Evolutionary conservation across 2,113 vertebrate species (phyloP), one percentile per base, ranked within the genome.

Genomic region (Corythornis madagascariensis): DNA sequence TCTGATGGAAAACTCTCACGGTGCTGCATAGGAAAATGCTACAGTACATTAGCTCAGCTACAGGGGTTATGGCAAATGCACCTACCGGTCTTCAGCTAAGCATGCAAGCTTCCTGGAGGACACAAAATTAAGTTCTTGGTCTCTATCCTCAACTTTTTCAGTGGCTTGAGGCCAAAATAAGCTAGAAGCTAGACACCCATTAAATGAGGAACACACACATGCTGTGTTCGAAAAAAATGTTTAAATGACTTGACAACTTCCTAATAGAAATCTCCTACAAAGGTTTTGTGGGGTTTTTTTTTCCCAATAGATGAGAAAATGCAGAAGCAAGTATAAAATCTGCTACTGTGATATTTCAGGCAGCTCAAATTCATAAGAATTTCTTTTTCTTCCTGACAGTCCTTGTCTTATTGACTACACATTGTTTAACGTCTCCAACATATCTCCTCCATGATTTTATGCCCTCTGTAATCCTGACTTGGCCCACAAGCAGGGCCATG

Each of bases 151-250:
- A 84, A 88, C 26, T 10, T 78, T 77, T 74, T 92, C 80, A 88
- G 35, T 65, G 83, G 73, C 77, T 91, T 94, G 53, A 88, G 73
- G 83, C 80, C 88, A 94, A 90, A 95, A 74, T 75, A 90, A 88
- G 80, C 83, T 88, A 88, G 88, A 86, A 96, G 76, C 20, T 90
- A 93, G 69, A 73, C 72, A 95, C 65, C 72, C 93, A 96, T 93
- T 94, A 96, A 96, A 95, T 96, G 90, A 95, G 90, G 83, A 94
- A 80, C 53, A 86, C 57, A 40, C 70, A 55, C 90, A 94, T 77
- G 76, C 92, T 93, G 93, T 83, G 92, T 83, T 90, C 57, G 75
- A 48, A 86, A 94, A 83, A 50, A 50, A 6, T 42, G 14, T 67
- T 91, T 90, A 77, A 91, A 71, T 56, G 1, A 71, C 82, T 92